These are phyloP conservation scores for Crocidura indochinensis DNA, from an alignment of 2,797 vertebrate species.

Conservation along the genomic window DNA sequence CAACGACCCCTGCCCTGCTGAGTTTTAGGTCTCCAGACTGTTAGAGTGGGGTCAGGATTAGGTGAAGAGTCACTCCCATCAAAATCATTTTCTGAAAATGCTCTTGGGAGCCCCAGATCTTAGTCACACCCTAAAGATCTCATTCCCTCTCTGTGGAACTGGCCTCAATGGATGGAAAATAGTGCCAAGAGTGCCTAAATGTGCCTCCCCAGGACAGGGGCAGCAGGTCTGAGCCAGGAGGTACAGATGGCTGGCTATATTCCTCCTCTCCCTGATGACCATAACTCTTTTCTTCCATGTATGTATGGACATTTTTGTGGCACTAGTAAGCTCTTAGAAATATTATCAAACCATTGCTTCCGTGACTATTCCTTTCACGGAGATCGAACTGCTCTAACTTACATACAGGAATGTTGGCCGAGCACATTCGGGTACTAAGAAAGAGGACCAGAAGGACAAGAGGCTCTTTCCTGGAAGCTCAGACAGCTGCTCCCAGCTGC, in stretches of 20 bases:
- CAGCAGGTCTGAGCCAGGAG: too few species aligned
- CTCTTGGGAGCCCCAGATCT: too few species aligned
- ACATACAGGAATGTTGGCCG: background rate
- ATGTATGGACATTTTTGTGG: background rate
- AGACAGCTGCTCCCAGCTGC: background rate
- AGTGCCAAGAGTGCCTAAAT: too few species aligned
- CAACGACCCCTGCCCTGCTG: too few species aligned
- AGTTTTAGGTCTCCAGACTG: too few species aligned
- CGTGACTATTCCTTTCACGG: constrained; percentile 13
- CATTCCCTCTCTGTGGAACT: constrained; percentile 1
- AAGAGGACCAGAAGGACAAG: background rate
- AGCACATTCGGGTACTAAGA: background rate
- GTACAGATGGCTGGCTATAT: too few species aligned
- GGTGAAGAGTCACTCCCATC: too few species aligned
- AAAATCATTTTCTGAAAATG: too few species aligned
- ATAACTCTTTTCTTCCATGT: background rate
- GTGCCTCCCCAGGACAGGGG: too few species aligned
- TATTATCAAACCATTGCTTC: background rate
- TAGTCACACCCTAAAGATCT: too few species aligned
- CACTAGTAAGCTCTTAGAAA: background rate
- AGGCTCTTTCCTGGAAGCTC: background rate
- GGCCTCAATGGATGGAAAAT: background rate
- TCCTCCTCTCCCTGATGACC: background rate
- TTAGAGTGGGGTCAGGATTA: too few species aligned
- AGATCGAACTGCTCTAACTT: background rate